Percentiles rank a stretch among this genome's conserved stretches.
Evolutionary conservation across 2,113 vertebrate species (phyloP).

Genomic region (Cheirogaleus medius): DNA sequence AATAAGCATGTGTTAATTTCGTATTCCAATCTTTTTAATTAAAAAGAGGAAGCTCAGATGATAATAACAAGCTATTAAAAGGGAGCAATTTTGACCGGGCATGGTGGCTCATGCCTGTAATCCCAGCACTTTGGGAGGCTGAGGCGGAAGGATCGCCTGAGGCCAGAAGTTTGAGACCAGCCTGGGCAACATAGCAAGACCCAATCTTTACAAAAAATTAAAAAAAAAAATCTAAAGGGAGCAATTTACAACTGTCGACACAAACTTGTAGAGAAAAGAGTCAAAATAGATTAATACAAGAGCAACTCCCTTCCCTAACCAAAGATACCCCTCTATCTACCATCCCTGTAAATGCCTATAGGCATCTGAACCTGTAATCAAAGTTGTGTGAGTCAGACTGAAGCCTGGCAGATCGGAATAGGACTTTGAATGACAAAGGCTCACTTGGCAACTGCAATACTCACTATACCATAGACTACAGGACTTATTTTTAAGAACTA

Average conservation of each 20-base stretch:
- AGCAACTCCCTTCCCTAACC: not conserved
- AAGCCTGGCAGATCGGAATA: not conserved
- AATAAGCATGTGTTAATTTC: not conserved
- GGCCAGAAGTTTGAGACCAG: too few species aligned
- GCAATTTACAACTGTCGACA: not conserved
- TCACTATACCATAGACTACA: not conserved
- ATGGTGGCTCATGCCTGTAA: too few species aligned
- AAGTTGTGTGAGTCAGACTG: not conserved
- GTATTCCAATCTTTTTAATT: not conserved
- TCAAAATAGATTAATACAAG: not conserved
- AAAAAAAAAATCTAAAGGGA: not conserved
- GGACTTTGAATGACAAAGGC: not conserved
- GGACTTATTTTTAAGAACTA: not conserved
- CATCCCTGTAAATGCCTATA: not conserved
- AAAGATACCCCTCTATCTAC: not conserved
- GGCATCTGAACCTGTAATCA: not conserved
- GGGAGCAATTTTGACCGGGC: not conserved
- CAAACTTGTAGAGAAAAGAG: not conserved
- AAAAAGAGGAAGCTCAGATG: not conserved
- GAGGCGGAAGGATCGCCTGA: too few species aligned
- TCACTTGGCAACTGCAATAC: not conserved
- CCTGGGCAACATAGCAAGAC: too few species aligned
- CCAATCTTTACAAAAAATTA: too few species aligned
- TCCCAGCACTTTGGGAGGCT: too few species aligned
- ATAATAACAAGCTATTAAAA: conserved; percentile 11